Evolutionary conservation across 2,888 invertebrate genomes (phyloP).

Genomic region (Himalopsyche anomala): DNA sequence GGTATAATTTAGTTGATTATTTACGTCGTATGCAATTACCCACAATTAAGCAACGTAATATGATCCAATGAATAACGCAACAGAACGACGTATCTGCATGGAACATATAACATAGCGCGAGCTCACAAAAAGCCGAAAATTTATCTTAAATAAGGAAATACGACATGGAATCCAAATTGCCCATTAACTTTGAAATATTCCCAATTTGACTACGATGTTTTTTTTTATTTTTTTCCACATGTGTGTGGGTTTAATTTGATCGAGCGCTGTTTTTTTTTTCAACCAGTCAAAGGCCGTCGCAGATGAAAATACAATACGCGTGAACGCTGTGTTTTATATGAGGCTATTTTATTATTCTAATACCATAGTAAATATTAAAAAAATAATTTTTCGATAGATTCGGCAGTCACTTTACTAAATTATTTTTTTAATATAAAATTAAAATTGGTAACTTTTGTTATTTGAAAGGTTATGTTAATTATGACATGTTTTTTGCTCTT

Average conservation of each 20-base stretch:
- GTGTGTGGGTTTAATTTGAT: slow-evolving; percentile 56
- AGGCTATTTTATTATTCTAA: too few species aligned
- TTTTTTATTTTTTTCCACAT: not conserved
- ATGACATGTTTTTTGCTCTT: too few species aligned
- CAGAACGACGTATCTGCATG: not conserved
- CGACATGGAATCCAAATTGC: slow-evolving; percentile 43
- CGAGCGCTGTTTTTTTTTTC: slow-evolving; percentile 41
- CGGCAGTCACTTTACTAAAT: too few species aligned
- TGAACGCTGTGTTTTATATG: not conserved
- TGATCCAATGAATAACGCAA: slow-evolving; percentile 24
- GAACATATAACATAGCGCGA: not conserved
- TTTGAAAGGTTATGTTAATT: too few species aligned
- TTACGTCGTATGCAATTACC: slow-evolving; percentile 27
- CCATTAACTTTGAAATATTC: slow-evolving; percentile 52
- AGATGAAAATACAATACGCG: not conserved
- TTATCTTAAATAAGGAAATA: slow-evolving; percentile 34
- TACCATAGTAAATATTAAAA: too few species aligned
- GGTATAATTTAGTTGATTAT: slow-evolving; percentile 31
- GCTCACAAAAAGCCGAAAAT: slow-evolving; percentile 23
- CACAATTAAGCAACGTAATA: slow-evolving; percentile 26
- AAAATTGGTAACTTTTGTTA: too few species aligned
- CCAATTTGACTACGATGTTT: slow-evolving; percentile 26
- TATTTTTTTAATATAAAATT: too few species aligned
- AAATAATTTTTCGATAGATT: too few species aligned
- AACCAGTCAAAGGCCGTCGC: slow-evolving; percentile 18